phyloP scores from a whole-genome alignment of 2,113 vertebrate species.

The Perca schrenkii region DNA sequence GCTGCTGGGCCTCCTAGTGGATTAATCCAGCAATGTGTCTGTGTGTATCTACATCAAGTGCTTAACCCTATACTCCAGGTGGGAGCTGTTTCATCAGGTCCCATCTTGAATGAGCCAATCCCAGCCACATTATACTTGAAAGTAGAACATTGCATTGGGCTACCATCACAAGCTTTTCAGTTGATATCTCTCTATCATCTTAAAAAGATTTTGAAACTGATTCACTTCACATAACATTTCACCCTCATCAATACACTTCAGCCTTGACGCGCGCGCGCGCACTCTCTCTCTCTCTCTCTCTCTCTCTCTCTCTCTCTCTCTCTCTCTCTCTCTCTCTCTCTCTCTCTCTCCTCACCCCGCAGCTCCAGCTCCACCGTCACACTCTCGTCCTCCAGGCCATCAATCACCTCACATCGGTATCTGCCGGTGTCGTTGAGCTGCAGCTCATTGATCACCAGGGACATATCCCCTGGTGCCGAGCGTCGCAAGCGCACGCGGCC shows the following conservation, averaged over 20 bases:
- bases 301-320: too few relatives aligned
- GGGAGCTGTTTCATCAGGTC: neutral
- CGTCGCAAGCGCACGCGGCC: conserved; percentile 86
- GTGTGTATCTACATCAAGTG: neutral
- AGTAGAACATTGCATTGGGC: neutral
- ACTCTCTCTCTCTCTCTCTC: too few relatives aligned
- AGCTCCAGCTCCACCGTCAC: conserved; percentile 90
- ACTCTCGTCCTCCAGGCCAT: conserved; percentile 93
- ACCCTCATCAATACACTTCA: neutral
- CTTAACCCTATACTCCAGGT: neutral
- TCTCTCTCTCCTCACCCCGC: conserved; percentile 79
- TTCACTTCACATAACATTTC: neutral
- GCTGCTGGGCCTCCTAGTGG: neutral
- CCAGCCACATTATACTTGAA: neutral
- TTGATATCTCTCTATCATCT: neutral
- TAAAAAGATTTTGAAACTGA: neutral
- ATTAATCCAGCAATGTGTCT: neutral
- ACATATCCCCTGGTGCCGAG: conserved; percentile 76
- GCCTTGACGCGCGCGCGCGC: neutral
- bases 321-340: too few relatives aligned
- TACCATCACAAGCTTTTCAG: neutral
- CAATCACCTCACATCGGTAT: conserved; percentile 94
- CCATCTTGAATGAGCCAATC: neutral
- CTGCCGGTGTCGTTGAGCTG: conserved; percentile 88
- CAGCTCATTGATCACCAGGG: conserved; percentile 87